Percentiles rank a stretch among this genome's conserved stretches.
These are phyloP conservation scores for Tyrannus savana DNA, from an alignment of 2,113 vertebrate species.

Conservation along the genomic window DNA sequence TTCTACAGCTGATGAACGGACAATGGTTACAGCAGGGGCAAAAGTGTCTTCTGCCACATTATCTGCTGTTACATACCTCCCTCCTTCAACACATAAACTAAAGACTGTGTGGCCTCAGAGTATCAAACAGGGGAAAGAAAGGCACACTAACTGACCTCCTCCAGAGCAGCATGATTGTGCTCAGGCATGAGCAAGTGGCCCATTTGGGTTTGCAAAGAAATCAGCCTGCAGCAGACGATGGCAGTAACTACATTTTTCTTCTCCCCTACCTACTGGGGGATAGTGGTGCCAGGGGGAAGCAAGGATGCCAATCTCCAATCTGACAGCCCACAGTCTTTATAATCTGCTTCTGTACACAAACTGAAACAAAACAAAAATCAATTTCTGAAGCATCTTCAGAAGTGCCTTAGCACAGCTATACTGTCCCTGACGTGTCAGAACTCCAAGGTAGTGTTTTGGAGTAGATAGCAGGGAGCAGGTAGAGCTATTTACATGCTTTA, in stretches of 20 bases:
- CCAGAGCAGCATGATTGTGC: neutral
- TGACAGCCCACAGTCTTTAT: neutral
- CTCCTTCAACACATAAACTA: neutral
- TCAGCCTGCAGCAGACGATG: fast-evolving
- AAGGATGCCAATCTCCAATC: neutral
- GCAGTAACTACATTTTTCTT: neutral
- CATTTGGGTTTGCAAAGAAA: neutral
- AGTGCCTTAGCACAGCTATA: neutral
- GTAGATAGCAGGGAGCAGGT: neutral
- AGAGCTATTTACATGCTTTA: neutral
- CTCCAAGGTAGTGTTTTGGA: neutral
- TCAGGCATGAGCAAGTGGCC: neutral
- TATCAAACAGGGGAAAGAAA: neutral
- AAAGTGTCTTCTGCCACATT: neutral
- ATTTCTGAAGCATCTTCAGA: neutral
- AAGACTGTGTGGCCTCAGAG: neutral
- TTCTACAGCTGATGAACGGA: neutral
- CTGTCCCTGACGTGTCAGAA: neutral
- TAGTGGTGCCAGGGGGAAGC: neutral
- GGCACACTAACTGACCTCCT: neutral
- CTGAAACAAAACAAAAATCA: neutral
- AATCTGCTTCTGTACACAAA: neutral
- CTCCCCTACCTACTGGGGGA: neutral
- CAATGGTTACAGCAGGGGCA: neutral
- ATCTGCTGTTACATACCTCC: neutral